Evolutionary conservation across 2,888 invertebrate genomes (phyloP), one percentile per base, ranked within the genome.

Genomic region (Spatulosminthurus flaviceps): DNA sequence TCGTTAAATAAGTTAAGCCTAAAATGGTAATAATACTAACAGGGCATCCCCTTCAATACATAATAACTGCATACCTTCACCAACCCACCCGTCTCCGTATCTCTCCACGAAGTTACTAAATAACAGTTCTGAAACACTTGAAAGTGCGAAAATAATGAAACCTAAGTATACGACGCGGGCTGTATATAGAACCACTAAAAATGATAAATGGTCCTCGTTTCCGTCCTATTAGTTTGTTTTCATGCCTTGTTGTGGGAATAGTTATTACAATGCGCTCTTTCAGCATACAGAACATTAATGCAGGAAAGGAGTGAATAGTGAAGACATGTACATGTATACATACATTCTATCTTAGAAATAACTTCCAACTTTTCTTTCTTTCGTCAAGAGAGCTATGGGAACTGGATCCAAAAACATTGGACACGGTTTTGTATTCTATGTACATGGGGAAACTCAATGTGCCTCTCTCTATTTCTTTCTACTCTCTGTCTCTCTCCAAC

Each of bases 201-300:
- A 26, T 67, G 67, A 67, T 67, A 67, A 67, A 67, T 28, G 67
- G 26, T 19, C 28, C 24, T 64, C 64, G 22, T 64, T 26, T 51
- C 51, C 51, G 51, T 51, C 51, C 51, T 51, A 51, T 51, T 51
- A 51, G 51, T 51, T 51, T 51, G 51, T 51, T 51, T 51, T 51
- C 51, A n/a, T 51, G 51, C 51, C 19, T 51, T 51, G 51, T 51
- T 51, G 19, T 19, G 51, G 51, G 19, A 13, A 19, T 51, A 51
- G 51, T 51, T 9, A 16, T 51, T 51, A 51, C 51, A 51, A 51
- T 1, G n/a, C 7, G 16, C 51, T n/a, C 51, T 19, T n/a, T 51
- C 1, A 34, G 34, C 34, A 34, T 34, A 34, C 34, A 34, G 34
- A 34, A 9, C 34, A 34, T 34, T 34, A 34, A 34, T 51, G 51